Conservation (phyloP, 1,140 invertebrate species). For the Anastrepha obliqua region DNA sequence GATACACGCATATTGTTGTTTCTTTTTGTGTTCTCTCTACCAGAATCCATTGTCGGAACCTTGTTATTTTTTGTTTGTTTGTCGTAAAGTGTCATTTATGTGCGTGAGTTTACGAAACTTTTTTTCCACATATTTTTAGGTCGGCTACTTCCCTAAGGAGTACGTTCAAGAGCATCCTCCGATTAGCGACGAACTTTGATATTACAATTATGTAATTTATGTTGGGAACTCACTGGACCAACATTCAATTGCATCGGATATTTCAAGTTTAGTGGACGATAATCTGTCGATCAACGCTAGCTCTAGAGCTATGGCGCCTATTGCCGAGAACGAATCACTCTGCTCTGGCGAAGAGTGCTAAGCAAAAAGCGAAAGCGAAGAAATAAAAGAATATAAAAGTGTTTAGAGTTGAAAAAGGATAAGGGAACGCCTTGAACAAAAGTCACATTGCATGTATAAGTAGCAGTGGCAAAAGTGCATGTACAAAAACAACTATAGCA, state of each 20-base stretch:
- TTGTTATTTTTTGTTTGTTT: too few relatives aligned
- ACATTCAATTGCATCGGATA: conserved; percentile 49
- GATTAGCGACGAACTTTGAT: conserved; percentile 73
- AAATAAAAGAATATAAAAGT: not conserved
- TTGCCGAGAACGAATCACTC: not conserved
- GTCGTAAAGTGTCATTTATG: too few relatives aligned
- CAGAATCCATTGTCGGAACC: too few relatives aligned
- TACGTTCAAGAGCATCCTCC: conserved; percentile 77
- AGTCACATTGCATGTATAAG: not conserved
- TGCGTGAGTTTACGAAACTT: too few relatives aligned
- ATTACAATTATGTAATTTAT: conserved; percentile 73
- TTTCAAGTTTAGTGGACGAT: conserved; percentile 1
- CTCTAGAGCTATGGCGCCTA: not conserved
- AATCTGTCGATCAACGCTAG: not conserved
- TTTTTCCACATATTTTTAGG: conserved; percentile 64
- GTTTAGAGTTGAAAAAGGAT: not conserved
- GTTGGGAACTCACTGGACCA: conserved; percentile 59
- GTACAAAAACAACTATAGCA: not conserved
- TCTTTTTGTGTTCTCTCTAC: too few relatives aligned
- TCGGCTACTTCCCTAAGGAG: conserved; percentile 81
- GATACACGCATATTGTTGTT: too few relatives aligned
- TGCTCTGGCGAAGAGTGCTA: not conserved
- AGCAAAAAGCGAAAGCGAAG: not conserved
- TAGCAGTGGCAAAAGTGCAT: not conserved
- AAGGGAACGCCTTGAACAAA: not conserved